Base-by-base conservation (phyloP, 2,113 vertebrate species). In the Archocentrus centrarchus region DNA sequence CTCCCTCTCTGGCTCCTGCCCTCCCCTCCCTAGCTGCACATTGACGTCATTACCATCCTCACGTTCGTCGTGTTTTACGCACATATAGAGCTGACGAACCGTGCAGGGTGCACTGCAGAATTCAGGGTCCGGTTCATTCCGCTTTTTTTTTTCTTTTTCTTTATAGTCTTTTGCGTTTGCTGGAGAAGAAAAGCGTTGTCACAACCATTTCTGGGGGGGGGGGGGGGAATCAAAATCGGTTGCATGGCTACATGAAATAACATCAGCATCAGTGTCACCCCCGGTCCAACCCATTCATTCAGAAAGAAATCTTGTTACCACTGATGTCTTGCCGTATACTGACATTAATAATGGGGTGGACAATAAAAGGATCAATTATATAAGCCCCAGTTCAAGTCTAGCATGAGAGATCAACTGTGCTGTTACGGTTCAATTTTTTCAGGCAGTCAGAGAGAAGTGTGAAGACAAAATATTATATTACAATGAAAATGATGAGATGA, bases 21-120 rank as follows among this genome's bases (percentile, higher is more conserved):
- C 15, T 18, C 17, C 62, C 32, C 57, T 59, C 64, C 57, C 58
- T 22, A 83, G 80, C 90, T 79, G 68, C 82, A 91, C 89, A 93
- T 93, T 95, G 94, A 96, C 96, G 96, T 95, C 95, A 95, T 89
- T 44, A 83, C 58, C 90, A 83, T 75, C 83, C 86, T 85, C 82
- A 95, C 92, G 90, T 86, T 89, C 81, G 85, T 92, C 79, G 79
- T 78, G 81, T 87, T 93, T 95, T 90, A 94, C 92, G 94, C 91
- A n/a, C 92, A 93, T 90, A 84, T 87, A 61, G 81, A 37, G 89
- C 44, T 57, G 85, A 68, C 77, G 90, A 87, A 53, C 73, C 86
- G 75, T 57, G 78, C 82, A 84, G 75, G 58, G 80, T 22, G 75
- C 91, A 94, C 91, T 95, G 95, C 94, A 94, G 93, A 93, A 83